A percentile compares a stretch with the other conserved stretches of the same genome.
Evolutionary conservation across 2,113 vertebrate genomes (phyloP).

Genomic region (Strix aluco): DNA sequence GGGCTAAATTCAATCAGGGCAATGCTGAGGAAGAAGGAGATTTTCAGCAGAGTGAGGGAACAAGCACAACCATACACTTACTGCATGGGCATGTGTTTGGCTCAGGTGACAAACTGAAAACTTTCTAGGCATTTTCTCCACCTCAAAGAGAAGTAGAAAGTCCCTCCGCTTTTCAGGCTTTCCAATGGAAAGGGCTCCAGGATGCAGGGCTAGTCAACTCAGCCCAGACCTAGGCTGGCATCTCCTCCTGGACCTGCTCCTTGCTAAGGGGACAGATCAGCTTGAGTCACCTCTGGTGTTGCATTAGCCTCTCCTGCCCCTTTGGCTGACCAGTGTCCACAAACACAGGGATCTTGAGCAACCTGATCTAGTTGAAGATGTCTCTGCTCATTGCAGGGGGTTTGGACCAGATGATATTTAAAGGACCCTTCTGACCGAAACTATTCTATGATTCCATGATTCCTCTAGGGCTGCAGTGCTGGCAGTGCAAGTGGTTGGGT

Average conservation of each 20-base stretch:
- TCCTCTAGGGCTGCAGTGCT: background rate
- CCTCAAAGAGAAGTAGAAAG: background rate
- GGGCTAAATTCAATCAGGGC: background rate
- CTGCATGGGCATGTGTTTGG: background rate
- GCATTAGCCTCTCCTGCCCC: background rate
- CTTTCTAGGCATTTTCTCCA: background rate
- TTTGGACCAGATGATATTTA: background rate
- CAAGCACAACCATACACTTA: background rate
- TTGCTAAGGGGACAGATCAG: background rate
- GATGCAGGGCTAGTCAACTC: background rate
- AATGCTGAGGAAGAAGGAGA: background rate
- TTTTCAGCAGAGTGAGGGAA: background rate
- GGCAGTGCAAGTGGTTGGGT: background rate
- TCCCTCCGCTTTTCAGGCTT: background rate
- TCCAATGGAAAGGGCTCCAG: background rate
- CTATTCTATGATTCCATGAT: background rate
- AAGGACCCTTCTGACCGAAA: background rate
- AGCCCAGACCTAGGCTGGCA: background rate
- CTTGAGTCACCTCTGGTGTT: accelerated
- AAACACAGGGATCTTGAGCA: background rate
- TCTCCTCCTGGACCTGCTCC: background rate
- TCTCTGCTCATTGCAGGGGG: background rate
- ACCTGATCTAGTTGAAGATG: background rate
- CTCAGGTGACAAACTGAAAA: background rate
- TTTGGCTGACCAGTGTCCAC: background rate